Base-by-base conservation (phyloP, 2,888 invertebrate genomes). In the Poecilobothrus nobilitatus region DNA sequence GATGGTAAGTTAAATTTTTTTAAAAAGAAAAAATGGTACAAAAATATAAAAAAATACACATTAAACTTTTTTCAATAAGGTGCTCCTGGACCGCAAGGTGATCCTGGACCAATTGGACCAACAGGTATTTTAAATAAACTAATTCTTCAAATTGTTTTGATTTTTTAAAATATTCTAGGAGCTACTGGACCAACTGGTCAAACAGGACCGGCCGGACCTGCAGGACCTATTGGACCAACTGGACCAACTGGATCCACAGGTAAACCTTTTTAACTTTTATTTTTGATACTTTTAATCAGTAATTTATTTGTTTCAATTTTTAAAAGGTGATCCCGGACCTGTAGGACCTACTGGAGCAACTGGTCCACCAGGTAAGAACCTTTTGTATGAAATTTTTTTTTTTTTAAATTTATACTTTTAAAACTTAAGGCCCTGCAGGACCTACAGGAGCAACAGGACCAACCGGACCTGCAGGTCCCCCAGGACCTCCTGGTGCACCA, bases 91-190 rank as follows among this genome's bases (percentile, higher is more conserved):
- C 83, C 85, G 0, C 87, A 87, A 0, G 89, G 89, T 0, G 79
- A 84, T 0, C 88, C 89, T 0, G 90, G 90, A 6, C 78, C 88
- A n/a, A 88, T 89, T 1, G 71, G 71, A 8, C 83, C 53, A 53
- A 15, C 9, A 12, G 53, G 53, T 37, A 37, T 10, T 37, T 10
- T 8, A 8, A 7, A 37, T 5, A 37, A 37, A 10, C 4, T 27
- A 10, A 37, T 34, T 34, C 34, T 12, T 10, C 9, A 37, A 12
- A 37, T 8, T 37, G 1, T 37, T 37, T 10, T 37, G 7, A 37
- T 37, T 10, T 37, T 37, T 10, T 44, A 10, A 12, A 12, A 53
- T 12, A 2, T 37, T 37, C 1, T 12, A 63, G 63, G 63, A 27
- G 6, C 27, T 18, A 15, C 15, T 2, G 63, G 81, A 72, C 86